A percentile compares a stretch with the other conserved stretches of the same genome.
phyloP scores from a whole-genome alignment of 2,113 vertebrate genomes.

The Acinonyx jubatus region DNA sequence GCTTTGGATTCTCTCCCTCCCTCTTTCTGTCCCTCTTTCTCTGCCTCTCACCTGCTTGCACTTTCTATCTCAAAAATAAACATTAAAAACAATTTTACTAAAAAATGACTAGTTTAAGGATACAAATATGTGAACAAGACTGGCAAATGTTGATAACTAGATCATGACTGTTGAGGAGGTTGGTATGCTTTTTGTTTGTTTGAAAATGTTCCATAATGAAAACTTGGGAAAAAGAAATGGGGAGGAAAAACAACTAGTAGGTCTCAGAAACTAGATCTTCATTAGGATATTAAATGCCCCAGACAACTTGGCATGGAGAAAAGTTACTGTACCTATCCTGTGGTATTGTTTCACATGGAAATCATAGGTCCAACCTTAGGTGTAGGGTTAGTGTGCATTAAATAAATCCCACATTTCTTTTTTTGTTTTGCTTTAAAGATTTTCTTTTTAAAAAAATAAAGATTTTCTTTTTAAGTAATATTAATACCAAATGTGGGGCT shows the following conservation, averaged over 20 bases:
- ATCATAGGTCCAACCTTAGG: neutral
- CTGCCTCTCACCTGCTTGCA: too few relatives aligned
- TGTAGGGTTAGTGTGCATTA: neutral
- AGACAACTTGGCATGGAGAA: neutral
- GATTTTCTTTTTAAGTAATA: neutral
- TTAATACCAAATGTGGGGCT: neutral
- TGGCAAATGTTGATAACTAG: conserved; percentile 17
- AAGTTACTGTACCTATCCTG: neutral
- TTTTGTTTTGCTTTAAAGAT: neutral
- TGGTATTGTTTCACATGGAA: conserved; percentile 3
- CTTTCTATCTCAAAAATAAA: too few relatives aligned
- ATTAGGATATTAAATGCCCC: neutral
- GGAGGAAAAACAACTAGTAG: neutral
- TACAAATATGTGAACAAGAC: neutral
- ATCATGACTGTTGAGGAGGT: neutral
- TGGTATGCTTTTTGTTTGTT: neutral
- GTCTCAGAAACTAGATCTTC: conserved; percentile 15
- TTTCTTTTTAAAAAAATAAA: neutral
- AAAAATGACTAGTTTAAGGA: neutral
- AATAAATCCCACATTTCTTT: neutral
- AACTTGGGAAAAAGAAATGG: neutral
- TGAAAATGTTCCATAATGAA: neutral
- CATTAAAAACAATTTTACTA: too few relatives aligned
- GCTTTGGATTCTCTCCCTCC: too few relatives aligned
- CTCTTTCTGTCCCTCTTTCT: too few relatives aligned